Evolutionary conservation across 2,888 invertebrate genomes (phyloP).

Genomic region (Metellina segmentata): DNA sequence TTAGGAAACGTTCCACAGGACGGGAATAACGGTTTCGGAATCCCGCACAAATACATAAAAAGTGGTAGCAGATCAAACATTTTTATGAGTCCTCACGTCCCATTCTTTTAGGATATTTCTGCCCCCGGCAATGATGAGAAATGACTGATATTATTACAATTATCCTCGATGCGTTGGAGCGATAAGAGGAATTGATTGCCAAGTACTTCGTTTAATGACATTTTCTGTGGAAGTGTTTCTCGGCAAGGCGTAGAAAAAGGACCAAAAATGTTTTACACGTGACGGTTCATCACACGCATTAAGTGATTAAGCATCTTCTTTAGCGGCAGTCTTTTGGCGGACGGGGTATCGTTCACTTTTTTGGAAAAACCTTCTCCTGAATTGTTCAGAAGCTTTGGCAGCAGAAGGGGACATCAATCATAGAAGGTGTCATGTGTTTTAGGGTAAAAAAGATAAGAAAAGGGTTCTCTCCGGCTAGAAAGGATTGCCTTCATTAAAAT

Average conservation of each 20-base stretch:
- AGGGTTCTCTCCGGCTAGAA: background rate
- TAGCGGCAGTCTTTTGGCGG: background rate
- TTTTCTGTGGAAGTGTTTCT: conserved; percentile 31
- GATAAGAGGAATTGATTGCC: conserved; percentile 55
- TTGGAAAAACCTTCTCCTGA: background rate
- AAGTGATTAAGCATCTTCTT: conserved; percentile 69
- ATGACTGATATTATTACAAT: conserved; percentile 51
- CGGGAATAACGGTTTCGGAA: background rate
- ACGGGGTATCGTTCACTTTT: conserved; percentile 24
- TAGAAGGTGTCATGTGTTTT: conserved; percentile 20
- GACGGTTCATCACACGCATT: conserved; percentile 59
- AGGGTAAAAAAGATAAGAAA: conserved; percentile 23
- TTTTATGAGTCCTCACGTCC: background rate
- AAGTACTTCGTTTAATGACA: conserved; percentile 57
- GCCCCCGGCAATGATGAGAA: conserved; percentile 18
- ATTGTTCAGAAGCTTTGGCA: conserved; percentile 18
- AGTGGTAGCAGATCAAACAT: background rate
- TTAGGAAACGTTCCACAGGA: background rate
- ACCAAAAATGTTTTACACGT: conserved; percentile 59
- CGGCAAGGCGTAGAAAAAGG: conserved; percentile 13
- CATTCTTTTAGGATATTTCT: background rate
- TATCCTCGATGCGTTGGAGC: conserved; percentile 24
- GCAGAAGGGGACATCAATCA: conserved; percentile 38
- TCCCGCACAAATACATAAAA: background rate
- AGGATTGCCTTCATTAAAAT: conserved; percentile 39